phyloP scores from a whole-genome alignment of 2,888 invertebrate genomes.

The Cerastis leucographa region DNA sequence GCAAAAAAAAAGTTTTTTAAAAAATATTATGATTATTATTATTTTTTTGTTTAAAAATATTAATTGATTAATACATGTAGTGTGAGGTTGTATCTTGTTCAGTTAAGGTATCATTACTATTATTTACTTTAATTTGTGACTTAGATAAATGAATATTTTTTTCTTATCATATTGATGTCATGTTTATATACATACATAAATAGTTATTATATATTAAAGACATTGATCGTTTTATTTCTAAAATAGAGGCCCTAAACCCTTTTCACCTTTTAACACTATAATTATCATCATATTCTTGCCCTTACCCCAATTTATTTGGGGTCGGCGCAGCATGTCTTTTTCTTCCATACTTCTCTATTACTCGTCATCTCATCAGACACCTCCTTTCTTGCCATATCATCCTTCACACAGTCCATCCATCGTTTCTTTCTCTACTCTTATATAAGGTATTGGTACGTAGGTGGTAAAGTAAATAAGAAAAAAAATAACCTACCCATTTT shows the following conservation, averaged over 20 bases:
- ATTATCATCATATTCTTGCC: too few species aligned
- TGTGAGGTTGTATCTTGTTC: conserved; percentile 88
- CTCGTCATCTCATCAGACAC: too few species aligned
- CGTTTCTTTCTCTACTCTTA: too few species aligned
- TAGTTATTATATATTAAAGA: conserved; percentile 90
- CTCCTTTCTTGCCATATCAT: too few species aligned
- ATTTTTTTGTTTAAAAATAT: conserved; percentile 66
- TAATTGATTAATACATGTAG: conserved; percentile 81
- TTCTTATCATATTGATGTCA: conserved; percentile 87
- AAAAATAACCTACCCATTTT: too few species aligned
- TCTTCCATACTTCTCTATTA: too few species aligned
- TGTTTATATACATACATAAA: conserved; percentile 91
- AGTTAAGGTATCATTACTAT: conserved; percentile 79
- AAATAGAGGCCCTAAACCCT: conserved; percentile 9
- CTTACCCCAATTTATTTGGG: too few species aligned
- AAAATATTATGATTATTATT: conserved; percentile 73
- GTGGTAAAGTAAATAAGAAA: too few species aligned
- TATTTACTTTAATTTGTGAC: conserved; percentile 83
- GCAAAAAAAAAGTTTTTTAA: conserved; percentile 69
- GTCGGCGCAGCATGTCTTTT: too few species aligned
- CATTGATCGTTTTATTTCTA: conserved; percentile 84
- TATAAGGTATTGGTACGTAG: too few species aligned
- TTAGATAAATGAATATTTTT: conserved; percentile 88
- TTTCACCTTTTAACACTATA: too few species aligned
- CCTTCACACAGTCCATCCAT: too few species aligned